phyloP scores from a whole-genome alignment of 1,140 invertebrate species.

The Coptotermes formosanus region DNA sequence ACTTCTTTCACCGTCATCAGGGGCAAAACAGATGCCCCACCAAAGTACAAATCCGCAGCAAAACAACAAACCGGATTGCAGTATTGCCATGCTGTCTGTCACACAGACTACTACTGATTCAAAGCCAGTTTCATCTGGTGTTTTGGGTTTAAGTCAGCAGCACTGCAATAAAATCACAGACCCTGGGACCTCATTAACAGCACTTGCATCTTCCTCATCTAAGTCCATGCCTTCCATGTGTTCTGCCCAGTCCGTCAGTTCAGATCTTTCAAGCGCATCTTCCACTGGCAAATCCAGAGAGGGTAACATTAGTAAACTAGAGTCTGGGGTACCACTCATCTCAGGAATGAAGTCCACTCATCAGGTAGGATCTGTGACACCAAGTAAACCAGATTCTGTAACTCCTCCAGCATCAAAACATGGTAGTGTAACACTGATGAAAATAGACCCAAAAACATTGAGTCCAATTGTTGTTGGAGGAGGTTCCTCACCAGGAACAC shows the following conservation, averaged over 20 bases:
- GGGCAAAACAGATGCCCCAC: background rate
- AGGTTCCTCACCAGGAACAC: constrained; percentile 44
- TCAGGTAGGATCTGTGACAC: constrained; percentile 32
- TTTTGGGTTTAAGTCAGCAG: background rate
- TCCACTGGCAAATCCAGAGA: constrained; percentile 21
- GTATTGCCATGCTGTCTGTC: background rate
- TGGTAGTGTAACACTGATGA: constrained; percentile 52
- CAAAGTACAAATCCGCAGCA: background rate
- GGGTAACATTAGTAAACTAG: constrained; percentile 43
- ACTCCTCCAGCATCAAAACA: constrained; percentile 33
- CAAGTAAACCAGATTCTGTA: background rate
- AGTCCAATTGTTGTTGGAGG: constrained; percentile 51
- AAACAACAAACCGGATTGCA: background rate
- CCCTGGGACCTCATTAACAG: background rate
- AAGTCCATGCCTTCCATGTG: background rate
- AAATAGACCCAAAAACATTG: constrained; percentile 61
- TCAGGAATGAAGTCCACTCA: constrained; percentile 37
- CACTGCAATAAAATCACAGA: background rate
- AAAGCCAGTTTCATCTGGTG: background rate
- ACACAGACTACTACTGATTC: background rate
- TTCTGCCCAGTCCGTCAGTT: background rate
- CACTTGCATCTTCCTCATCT: background rate
- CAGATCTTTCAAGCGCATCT: background rate
- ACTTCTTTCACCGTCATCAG: background rate
- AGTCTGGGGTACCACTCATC: constrained; percentile 33